Evolutionary conservation across 2,888 invertebrate species (phyloP).

Genomic region (Mesopsocus fuscifrons): DNA sequence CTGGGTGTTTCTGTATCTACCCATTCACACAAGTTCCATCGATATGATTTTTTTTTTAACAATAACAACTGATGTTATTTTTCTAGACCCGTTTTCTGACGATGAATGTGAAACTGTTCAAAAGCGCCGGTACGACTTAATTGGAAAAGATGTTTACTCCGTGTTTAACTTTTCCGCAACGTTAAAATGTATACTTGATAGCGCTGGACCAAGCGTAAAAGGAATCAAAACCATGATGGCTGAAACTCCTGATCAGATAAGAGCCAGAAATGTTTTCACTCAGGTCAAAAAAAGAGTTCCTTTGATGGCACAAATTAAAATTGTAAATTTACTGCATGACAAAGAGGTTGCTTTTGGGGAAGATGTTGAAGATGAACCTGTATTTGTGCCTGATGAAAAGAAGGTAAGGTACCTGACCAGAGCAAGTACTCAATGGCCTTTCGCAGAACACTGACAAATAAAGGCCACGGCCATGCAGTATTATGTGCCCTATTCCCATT

Average conservation of each 20-base stretch:
- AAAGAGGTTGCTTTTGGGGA: neutral
- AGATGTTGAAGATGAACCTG: neutral
- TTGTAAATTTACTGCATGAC: neutral
- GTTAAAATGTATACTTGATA: neutral
- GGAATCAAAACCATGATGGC: constrained; percentile 1
- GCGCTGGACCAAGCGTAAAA: neutral
- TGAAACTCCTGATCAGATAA: constrained; percentile 4
- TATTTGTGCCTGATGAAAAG: constrained; percentile 5
- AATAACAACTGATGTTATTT: no score
- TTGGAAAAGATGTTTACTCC: neutral
- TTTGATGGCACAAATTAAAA: neutral
- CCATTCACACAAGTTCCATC: no score
- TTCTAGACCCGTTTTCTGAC: neutral
- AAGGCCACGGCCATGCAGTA: no score
- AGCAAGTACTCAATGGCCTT: no score
- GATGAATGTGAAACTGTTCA: neutral
- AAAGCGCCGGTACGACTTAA: neutral
- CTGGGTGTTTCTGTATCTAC: neutral
- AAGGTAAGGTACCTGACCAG: neutral
- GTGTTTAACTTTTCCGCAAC: neutral
- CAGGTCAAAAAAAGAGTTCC: neutral
- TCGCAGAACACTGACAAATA: neutral
- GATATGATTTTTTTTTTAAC: no score
- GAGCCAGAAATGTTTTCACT: neutral
- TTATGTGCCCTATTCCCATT: no score